Evolutionary conservation across 2,888 invertebrate species (phyloP), one percentile per base, ranked within the genome.

Genomic region (Frankliniella fusca): DNA sequence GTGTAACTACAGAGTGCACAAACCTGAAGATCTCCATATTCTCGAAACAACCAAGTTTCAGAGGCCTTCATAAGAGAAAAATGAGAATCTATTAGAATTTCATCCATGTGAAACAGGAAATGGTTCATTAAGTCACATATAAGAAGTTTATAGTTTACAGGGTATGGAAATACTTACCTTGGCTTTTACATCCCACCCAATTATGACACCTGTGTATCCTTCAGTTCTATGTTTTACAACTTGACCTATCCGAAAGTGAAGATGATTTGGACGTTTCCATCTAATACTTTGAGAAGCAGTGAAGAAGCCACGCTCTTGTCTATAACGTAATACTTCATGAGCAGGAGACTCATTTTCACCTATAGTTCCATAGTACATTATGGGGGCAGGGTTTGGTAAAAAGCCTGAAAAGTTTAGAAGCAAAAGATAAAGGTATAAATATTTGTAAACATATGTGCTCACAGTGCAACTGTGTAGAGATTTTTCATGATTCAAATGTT

Each of bases 191-290:
- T 81, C 50, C 83, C 83, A 83, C 0, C 79, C 83, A 23, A 83
- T 80, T 80, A 83, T 83, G 70, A 83, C 83, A 10, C 83, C 83
- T 81, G 48, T 83, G 80, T 83, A 83, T 10, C 81, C 79, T 65
- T 70, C 83, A 48, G 80, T 28, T 2, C 61, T 48, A 81, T 81
- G 81, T 80, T 83, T 79, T 23, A 83, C 83, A n/a, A 83, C 83
- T 70, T 83, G 83, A 12, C 83, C 83, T 23, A 83, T 80, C 20
- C 83, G 61, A 50, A 80, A 83, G 80, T 81, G 80, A 0, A 83
- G n/a, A 28, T 80, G 80, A 28, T n/a, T 38, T 54, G 83, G 81
- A 11, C 81, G 27, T 15, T 50, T 80, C 28, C 28, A 70, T 76
- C 70, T 76, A 12, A 76, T 12, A 27, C 27, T 76, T 23, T 12